phyloP scores from a whole-genome alignment of 2,888 invertebrate genomes.

The Proisotoma minuta region DNA sequence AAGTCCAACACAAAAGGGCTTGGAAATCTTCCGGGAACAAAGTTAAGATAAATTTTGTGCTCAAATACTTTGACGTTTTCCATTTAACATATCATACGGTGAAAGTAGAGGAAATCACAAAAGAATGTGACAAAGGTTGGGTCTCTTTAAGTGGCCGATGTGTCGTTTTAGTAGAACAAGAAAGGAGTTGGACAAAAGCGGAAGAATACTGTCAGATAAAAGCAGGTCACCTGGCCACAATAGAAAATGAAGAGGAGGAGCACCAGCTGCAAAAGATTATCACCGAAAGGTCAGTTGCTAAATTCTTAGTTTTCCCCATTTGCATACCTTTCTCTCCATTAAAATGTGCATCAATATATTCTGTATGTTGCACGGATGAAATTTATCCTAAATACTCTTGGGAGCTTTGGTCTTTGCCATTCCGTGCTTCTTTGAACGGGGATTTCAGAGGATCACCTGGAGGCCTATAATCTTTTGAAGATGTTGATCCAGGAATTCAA shows the following conservation, averaged over 20 bases:
- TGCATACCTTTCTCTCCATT: not conserved
- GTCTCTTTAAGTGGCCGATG: slow-evolving; percentile 38
- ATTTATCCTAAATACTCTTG: too few species aligned
- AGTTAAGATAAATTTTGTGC: slow-evolving; percentile 37
- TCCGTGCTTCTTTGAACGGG: too few species aligned
- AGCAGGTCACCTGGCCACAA: slow-evolving; percentile 41
- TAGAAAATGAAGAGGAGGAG: slow-evolving; percentile 37
- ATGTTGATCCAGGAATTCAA: too few species aligned
- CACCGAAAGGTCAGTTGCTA: slow-evolving; percentile 36
- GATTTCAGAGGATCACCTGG: too few species aligned
- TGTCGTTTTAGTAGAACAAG: slow-evolving; percentile 34
- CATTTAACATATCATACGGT: slow-evolving; percentile 36
- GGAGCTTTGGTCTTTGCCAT: too few species aligned
- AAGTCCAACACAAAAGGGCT: slow-evolving; percentile 31
- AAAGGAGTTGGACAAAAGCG: slow-evolving; percentile 34
- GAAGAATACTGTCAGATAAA: slow-evolving; percentile 41
- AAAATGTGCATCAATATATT: not conserved
- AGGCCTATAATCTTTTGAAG: too few species aligned
- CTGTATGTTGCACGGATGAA: too few species aligned
- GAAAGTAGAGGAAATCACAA: slow-evolving; percentile 30
- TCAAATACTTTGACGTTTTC: slow-evolving; percentile 40
- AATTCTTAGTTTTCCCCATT: not conserved
- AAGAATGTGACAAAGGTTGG: slow-evolving; percentile 44
- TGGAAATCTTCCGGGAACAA: slow-evolving; percentile 45
- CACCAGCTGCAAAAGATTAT: slow-evolving; percentile 39